Conservation (phyloP, 2,797 vertebrate genomes). For the Gadopsis marmoratus region DNA sequence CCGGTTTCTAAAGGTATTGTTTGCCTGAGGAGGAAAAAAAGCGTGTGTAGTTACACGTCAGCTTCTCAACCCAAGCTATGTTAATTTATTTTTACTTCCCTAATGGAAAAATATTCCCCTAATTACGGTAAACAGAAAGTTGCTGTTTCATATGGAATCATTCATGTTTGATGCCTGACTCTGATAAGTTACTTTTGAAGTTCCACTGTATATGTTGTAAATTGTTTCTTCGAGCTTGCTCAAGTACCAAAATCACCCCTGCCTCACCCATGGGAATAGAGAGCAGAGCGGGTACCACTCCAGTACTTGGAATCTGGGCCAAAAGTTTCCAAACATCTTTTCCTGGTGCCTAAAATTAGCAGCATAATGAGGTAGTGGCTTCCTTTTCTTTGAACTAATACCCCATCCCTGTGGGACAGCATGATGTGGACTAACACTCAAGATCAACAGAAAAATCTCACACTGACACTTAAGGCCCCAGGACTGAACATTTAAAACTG, state of each 20-base stretch:
- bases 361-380: conserved; percentile 86
- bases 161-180: conserved; percentile 87
- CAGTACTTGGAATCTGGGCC: conserved; percentile 79
- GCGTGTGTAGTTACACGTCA: conserved; percentile 61
- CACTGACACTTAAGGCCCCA: conserved; percentile 70
- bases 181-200: conserved; percentile 91
- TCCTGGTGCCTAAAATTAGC: conserved; percentile 89
- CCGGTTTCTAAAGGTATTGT: conserved; percentile 26
- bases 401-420: conserved; percentile 77
- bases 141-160: conserved; percentile 91
- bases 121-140: conserved; percentile 89
- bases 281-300: conserved; percentile 80
- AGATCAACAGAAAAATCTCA: conserved; percentile 81
- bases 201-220: conserved; percentile 87
- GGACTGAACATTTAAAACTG: conserved; percentile 57
- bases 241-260: conserved; percentile 87
- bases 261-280: conserved; percentile 83
- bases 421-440: conserved; percentile 83
- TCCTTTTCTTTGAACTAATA: conserved; percentile 86
- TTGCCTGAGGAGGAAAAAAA: conserved; percentile 35
- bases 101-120: conserved; percentile 89
- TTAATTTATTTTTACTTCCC: conserved; percentile 89
- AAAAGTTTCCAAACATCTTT: conserved; percentile 86
- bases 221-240: conserved; percentile 88
- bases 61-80: conserved; percentile 77